phyloP scores from a whole-genome alignment of 2,888 invertebrate species.

The Amiota mariae region DNA sequence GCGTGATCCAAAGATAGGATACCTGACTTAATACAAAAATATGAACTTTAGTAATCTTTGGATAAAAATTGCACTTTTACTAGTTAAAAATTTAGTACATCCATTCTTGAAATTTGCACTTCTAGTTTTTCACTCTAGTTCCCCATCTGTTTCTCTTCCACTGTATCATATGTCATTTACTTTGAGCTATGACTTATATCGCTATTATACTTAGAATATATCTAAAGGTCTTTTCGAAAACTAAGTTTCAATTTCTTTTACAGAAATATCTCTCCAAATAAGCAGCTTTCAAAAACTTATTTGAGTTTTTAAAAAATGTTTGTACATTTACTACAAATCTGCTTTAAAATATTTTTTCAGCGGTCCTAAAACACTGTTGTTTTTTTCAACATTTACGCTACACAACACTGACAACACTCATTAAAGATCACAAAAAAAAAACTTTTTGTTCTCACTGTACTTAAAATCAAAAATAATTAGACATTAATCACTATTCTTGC shows the following conservation, averaged over 20 bases:
- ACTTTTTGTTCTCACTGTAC: conserved; percentile 57
- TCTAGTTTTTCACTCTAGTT: neutral
- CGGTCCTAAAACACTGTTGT: conserved; percentile 18
- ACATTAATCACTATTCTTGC: conserved; percentile 16
- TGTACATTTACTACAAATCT: neutral
- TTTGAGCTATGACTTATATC: no score
- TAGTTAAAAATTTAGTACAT: conserved; percentile 19
- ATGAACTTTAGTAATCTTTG: neutral
- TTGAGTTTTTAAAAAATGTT: neutral
- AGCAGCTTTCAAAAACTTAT: conserved; percentile 16
- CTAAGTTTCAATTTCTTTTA: conserved; percentile 18
- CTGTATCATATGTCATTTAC: no score
- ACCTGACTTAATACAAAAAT: neutral
- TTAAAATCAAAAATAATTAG: conserved; percentile 47
- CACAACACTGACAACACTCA: conserved; percentile 54
- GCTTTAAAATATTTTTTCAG: conserved; percentile 19
- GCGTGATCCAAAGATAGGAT: no score
- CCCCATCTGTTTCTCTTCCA: no score
- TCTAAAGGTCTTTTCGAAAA: neutral
- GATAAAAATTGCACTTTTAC: conserved; percentile 23
- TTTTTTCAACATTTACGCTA: conserved; percentile 15
- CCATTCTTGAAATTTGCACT: conserved; percentile 12
- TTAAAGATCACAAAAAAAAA: conserved; percentile 18
- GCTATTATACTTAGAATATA: no score
- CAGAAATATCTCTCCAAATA: neutral